Evolutionary conservation across 1,140 invertebrate species (phyloP), one percentile per base, ranked within the genome.

Genomic region (Aphaenogaster ashmeadi): DNA sequence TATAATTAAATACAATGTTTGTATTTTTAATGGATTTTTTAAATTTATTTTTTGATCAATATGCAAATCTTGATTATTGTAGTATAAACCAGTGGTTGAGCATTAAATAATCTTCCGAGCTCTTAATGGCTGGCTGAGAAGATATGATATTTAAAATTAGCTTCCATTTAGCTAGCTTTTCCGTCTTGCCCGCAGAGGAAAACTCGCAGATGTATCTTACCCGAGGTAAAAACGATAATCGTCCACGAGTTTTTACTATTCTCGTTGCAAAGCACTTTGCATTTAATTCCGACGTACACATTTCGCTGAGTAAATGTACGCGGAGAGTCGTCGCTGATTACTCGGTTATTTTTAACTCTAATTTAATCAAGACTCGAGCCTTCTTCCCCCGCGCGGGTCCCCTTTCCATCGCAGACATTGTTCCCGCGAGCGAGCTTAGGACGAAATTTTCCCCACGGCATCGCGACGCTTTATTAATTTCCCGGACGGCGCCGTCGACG

Each of bases 391-490:
- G 1, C 38, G 0, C n/a, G 21, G 21, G 21, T 13, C 13, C 18
- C 15, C 62, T 56, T 60, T 81, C 50, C 54, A 50, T 15, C 54
- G 56, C 50, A 0, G 7, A 33, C 81, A 41, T 75, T 75, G 80
- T 84, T 64, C 54, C 69, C 54, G 27, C 67, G 69, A 84, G 54
- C 27, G 8, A 75, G 50, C 9, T 62, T n/a, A 81, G 8, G 33
- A 41, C 33, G 60, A 86, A 91, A 90, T 90, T 91, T 86, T 66
- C 81, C 77, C 54, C 13, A 41, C 87, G 72, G 50, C 83, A 71
- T 88, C 81, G 64, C 66, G 86, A 89, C 80, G 90, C 77, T 90
- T 90, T 91, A 93, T 93, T 91, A 93, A 92, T 92, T 93, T 89
- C 72, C 83, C 85, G 69, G 66, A 78, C 87, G 89, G 54, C 80